Conservation (phyloP, 1,140 invertebrate species). For the Microplitis demolitor region DNA sequence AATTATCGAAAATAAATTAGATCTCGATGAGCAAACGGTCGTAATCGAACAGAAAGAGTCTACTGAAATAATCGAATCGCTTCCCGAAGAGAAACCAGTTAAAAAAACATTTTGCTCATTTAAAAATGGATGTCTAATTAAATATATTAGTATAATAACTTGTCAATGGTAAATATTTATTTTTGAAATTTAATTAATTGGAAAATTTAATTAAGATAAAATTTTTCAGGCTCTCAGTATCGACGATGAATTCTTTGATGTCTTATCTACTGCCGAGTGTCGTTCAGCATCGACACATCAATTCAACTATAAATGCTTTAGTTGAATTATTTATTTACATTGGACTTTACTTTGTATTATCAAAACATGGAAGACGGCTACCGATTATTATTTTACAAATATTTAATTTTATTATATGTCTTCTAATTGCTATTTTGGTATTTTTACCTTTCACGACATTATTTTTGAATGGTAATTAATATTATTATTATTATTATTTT, state of each 20-base stretch:
- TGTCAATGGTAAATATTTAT: conserved; percentile 37
- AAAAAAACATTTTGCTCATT: not conserved
- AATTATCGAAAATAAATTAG: not conserved
- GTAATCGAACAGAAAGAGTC: not conserved
- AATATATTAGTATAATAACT: conserved; percentile 30
- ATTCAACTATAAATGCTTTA: conserved; percentile 45
- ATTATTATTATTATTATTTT: not conserved
- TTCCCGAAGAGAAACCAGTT: not conserved
- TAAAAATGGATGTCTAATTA: conserved; percentile 23
- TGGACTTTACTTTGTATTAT: conserved; percentile 47
- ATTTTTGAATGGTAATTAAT: conserved; percentile 32
- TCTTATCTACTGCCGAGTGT: conserved; percentile 41
- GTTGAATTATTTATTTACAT: conserved; percentile 47
- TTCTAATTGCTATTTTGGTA: conserved; percentile 38
- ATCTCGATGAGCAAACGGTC: not conserved
- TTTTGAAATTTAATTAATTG: not conserved
- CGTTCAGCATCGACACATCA: conserved; percentile 47
- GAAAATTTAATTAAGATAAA: not conserved
- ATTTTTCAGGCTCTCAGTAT: conserved; percentile 46
- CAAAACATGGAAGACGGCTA: conserved; percentile 41
- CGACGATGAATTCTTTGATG: conserved; percentile 43
- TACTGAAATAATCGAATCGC: conserved; percentile 12
- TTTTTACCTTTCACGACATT: conserved; percentile 15
- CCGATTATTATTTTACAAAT: conserved; percentile 40
- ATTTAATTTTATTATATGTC: conserved; percentile 43